Evolutionary conservation across 2,888 invertebrate species (phyloP).

Genomic region (Ichneumon xanthorius): DNA sequence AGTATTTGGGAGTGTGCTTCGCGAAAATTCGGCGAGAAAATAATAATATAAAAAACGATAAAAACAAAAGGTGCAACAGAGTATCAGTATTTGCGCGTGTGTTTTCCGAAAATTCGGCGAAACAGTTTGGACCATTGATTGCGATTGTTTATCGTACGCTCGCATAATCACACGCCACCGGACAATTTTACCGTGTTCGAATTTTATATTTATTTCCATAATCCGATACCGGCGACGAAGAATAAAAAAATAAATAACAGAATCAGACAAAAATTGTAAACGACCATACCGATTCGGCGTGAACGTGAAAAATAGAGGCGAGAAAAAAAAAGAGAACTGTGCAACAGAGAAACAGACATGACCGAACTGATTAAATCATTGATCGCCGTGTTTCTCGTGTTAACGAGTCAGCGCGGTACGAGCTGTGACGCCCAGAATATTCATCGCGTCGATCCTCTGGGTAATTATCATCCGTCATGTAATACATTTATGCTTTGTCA

Average conservation of each 20-base stretch:
- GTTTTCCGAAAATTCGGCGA: conserved; percentile 16
- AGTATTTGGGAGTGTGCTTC: not conserved
- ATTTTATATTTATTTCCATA: conserved; percentile 46
- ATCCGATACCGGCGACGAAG: conserved; percentile 15
- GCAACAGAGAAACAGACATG: not conserved
- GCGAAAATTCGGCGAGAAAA: conserved; percentile 4
- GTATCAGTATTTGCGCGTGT: not conserved
- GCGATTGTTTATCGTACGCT: conserved; percentile 39
- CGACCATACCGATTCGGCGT: not conserved
- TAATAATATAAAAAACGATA: not conserved
- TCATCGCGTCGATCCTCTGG: conserved; percentile 57
- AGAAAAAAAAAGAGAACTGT: conserved; percentile 5
- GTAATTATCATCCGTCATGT: conserved; percentile 40
- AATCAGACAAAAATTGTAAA: conserved; percentile 2
- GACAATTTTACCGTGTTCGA: conserved; percentile 19
- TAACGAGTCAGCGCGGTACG: conserved; percentile 24
- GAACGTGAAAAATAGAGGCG: not conserved
- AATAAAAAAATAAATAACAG: conserved; percentile 1
- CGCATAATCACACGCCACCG: conserved; percentile 1
- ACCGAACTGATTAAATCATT: conserved; percentile 29
- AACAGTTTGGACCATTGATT: conserved; percentile 41
- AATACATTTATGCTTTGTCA: not conserved
- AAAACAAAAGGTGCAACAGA: not conserved
- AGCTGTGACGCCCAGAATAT: conserved; percentile 34
- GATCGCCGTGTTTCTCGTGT: conserved; percentile 26